Base-by-base conservation (phyloP, 2,113 vertebrate genomes). In the Microcebus tavaratra region DNA sequence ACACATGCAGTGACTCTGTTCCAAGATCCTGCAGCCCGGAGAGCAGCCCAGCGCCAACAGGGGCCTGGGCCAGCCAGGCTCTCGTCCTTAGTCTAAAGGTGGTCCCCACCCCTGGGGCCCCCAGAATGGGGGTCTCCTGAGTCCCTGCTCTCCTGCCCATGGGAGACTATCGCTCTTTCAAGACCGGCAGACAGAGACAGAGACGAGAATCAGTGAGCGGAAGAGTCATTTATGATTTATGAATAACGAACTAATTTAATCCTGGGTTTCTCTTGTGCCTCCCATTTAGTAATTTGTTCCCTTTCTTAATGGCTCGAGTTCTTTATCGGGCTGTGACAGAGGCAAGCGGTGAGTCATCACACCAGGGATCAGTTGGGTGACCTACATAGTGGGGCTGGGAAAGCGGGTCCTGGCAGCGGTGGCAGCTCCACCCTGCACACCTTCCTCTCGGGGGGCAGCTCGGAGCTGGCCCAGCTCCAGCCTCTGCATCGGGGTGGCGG, bases 241-340 rank as follows among this genome's bases (percentile, higher is more conserved):
- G 96, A 96, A 97, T 93, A 94, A 88, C 39, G 90, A 95, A 93
- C 76, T 90, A 97, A 92, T 97, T 94, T 89, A 81, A 96, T 93
- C 87, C 82, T 1, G 36, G 79, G 79, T 68, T 96, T 96, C 96
- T 98, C 91, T 75, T 72, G 80, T 81, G 83, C 94, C 70, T 94
- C 96, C 94, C 91, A 85, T 96, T 98, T 97, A 95, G 90, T 92
- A 84, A 97, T 97, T 96, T 94, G 94, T 97, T 96, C 97, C 91
- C 83, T 95, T 94, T 94, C 97, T 97, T 98, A 98, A 98, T 92
- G 96, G 96, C 96, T 65, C 18, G 1, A 93, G 90, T 96, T 96
- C 95, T 91, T 97, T 95, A 95, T 97, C 96, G 93, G 97, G 48
- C 75, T 79, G 83, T 84, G 94, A 92, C 86, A 84, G 91, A 86